phyloP scores from a whole-genome alignment of 2,797 vertebrate genomes.

The Chloroceryle amazona region DNA sequence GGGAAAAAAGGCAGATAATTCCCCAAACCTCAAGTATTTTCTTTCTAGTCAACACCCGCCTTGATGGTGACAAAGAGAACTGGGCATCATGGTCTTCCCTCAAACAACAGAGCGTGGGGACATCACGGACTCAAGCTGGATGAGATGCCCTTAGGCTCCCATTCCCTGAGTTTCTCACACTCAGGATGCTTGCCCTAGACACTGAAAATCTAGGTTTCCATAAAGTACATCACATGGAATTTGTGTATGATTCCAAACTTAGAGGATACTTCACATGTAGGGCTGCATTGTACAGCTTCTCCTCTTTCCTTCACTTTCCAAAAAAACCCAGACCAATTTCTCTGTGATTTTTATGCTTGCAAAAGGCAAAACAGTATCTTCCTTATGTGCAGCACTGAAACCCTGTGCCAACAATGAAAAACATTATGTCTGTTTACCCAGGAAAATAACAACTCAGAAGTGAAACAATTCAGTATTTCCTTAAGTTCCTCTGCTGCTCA shows the following conservation, averaged over 20 bases:
- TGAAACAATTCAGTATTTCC: neutral
- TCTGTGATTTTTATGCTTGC: neutral
- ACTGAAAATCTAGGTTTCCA: neutral
- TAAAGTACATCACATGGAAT: neutral
- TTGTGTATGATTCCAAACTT: neutral
- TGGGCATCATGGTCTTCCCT: neutral
- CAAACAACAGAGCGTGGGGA: rapidly evolving
- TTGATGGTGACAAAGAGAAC: neutral
- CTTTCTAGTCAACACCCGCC: neutral
- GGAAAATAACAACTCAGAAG: neutral
- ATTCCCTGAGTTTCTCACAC: neutral
- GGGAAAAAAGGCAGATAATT: neutral
- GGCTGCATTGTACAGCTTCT: neutral
- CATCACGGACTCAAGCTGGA: neutral
- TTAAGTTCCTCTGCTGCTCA: neutral
- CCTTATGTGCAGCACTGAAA: neutral
- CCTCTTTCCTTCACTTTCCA: neutral
- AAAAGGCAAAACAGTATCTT: neutral
- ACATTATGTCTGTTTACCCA: neutral
- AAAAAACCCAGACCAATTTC: neutral
- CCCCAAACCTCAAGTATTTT: neutral
- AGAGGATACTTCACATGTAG: neutral
- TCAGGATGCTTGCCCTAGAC: neutral
- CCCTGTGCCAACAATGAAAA: neutral
- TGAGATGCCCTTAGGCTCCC: neutral